Evolutionary conservation across 2,797 vertebrate species (phyloP), one percentile per base, ranked within the genome.

Genomic region (Enteromius fasciolatus): DNA sequence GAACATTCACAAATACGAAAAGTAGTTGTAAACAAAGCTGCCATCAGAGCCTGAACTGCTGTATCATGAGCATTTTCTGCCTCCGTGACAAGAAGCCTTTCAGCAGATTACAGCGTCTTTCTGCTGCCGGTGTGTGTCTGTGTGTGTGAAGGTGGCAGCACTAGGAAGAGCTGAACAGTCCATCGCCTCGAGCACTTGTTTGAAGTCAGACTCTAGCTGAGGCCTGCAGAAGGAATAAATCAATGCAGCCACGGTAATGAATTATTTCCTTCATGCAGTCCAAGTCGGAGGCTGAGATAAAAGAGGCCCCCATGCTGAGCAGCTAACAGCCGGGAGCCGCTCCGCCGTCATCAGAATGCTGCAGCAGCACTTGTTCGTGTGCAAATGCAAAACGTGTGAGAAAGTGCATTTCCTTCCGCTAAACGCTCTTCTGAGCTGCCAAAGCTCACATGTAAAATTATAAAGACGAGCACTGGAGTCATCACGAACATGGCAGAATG

Each of bases 261-360:
- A 92, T 94, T 86, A 92, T 91, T 93, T 92, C 89, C 90, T 89
- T 82, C 80, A 90, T 89, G 87, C 80, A 82, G 90, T 76, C 77
- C 78, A 64, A 88, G 89, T 74, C 85, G 81, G 81, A 87, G 87
- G 84, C 76, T 39, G 82, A 90, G 84, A 88, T 86, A 85, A 92
- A 90, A 93, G 89, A 72, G 80, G 89, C 87, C 83, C 80, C 41
- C 85, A 80, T 36, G 33, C 46, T 67, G 77, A 74, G 80, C 85
- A 70, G 84, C 86, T 76, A 87, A 84, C 86, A 88, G 89, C 69
- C 1, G 75, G 85, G 80, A 84, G 87, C 61, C 79, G 81, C 48
- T 87, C 83, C n/a, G 2, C 1, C 77, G 64, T 20, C 68, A 70
- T 70, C 25, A 50, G 77, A 63, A 3, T 67, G 83, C 67, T 86